A percentile compares a stretch with the other conserved stretches of the same genome.
These are phyloP conservation scores for Napeogenes inachia DNA, from an alignment of 2,888 invertebrate genomes.

Conservation along the genomic window DNA sequence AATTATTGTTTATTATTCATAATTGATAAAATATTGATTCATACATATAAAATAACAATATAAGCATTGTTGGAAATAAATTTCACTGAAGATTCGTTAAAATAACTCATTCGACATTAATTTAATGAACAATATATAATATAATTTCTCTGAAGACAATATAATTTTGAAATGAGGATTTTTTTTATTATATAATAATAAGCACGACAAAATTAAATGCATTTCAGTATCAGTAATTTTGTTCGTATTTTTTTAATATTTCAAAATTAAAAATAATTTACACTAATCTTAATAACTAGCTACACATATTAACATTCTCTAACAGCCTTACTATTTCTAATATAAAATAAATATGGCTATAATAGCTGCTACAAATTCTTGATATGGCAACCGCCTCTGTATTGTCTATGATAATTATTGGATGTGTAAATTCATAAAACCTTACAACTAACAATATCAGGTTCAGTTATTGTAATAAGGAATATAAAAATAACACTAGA, in stretches of 20 bases:
- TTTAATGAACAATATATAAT: too few relatives aligned
- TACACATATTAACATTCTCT: slow-evolving; percentile 8
- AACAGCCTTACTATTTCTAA: slow-evolving; percentile 10
- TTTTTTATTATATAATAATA: not conserved
- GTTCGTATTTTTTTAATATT: not conserved
- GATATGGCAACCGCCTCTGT: slow-evolving; percentile 8
- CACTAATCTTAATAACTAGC: slow-evolving; percentile 3
- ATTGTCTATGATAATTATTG: not conserved
- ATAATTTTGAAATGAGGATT: too few relatives aligned
- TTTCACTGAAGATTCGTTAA: too few relatives aligned
- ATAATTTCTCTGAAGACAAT: too few relatives aligned
- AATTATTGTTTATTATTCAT: too few relatives aligned
- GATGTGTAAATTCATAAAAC: slow-evolving; percentile 3
- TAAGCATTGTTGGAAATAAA: too few relatives aligned
- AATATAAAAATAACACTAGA: not conserved
- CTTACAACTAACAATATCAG: slow-evolving; percentile 26
- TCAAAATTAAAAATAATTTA: not conserved
- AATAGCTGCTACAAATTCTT: slow-evolving; percentile 14
- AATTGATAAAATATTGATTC: too few relatives aligned
- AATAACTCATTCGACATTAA: too few relatives aligned
- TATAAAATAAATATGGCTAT: slow-evolving; percentile 27
- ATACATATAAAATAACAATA: too few relatives aligned
- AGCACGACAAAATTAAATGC: not conserved
- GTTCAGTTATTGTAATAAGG: slow-evolving; percentile 5
- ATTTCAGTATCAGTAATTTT: slow-evolving; percentile 5